Base-by-base conservation (phyloP, 2,113 vertebrate species). In the Pseudonaja textilis region DNA sequence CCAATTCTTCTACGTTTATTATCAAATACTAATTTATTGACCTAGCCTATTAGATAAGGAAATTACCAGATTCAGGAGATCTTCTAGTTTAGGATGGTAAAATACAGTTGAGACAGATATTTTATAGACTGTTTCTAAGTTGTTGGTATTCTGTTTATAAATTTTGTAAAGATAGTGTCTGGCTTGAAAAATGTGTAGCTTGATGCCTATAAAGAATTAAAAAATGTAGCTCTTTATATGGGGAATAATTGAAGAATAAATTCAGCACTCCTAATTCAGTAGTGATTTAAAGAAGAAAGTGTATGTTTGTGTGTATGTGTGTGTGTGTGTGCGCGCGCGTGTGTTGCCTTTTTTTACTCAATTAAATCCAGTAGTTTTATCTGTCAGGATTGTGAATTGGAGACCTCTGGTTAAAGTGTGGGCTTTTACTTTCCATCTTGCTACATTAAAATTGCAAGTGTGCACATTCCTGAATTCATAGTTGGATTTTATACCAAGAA, bases 141-240 rank as follows among this genome's bases (percentile, higher is more conserved):
- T 89, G 57, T 69, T 69, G 23, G 86, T 57, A 8, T 4, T 87
- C 42, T 57, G 34, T 93, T 92, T 69, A 88, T 90, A 87, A 88
- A 92, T 93, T 91, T 20, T 25, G 12, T 86, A 52, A 2, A 0
- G 0, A 74, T 10, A 20, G 8, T 87, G 45, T 11, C 55, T 11
- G 91, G 64, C 93, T 92, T 47, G 85, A 74, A 95, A 81, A 90
- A n/a, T 42, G 45, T 20, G 26, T 74, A 6, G 9, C 52, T 69
- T 64, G 34, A 94, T 89, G 0, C 14, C 47, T 93, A 89, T 64
- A 47, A 93, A 88, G 90, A 91, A 95, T 88, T 29, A 26, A 3
- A 89, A 20, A 57, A 12, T 29, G 85, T 87, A 95, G 42, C 1
- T 55, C n/a, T 92, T 2, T 92, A 52, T 90, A 50, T 93, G 25